Evolutionary conservation across 2,888 invertebrate genomes (phyloP), one percentile per base, ranked within the genome.

Genomic region (Melangyna quadrimaculata): DNA sequence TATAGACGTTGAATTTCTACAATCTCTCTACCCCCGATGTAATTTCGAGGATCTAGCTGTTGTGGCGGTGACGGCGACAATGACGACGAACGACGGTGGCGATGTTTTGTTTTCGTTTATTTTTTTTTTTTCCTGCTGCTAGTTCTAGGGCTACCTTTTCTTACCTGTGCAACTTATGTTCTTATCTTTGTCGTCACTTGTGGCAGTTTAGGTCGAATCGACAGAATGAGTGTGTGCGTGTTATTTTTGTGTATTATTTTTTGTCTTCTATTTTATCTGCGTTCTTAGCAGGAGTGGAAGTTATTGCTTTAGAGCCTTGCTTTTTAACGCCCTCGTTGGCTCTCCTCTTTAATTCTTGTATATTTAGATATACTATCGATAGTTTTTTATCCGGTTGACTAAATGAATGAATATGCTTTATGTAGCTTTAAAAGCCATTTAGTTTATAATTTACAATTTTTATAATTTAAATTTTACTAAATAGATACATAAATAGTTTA

Each of bases 151-250:
- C 78, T 78, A 67, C 51, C 32, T 67, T 35, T 59, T 45, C n/a
- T 45, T 61, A 78, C 73, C 78, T 83, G 79, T 71, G 74, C 67
- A 67, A 75, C 83, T 84, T 75, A 70, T 79, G 67, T 67, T 57
- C 83, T 79, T 84, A 84, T 84, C 83, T 70, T 71, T 74, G 51
- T 75, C 51, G 53, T 69, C 73, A 73, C 45, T 70, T 22, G 43
- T 65, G 48, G 37, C 69, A 61, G 40, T 61, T 69, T 27, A 67
- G 19, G 3, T 81, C 61, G 65, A 24, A 37, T 69, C 22, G 6
- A 7, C 8, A 22, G 27, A 57, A 45, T 29, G 17, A 17, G 55
- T 53, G 48, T 61, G 48, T 83, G 65, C 57, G 59, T 75, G 24
- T 32, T 57, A 43, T 51, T 67, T n/a, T 57, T 63, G 24, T 55